Percentiles rank a stretch among this genome's conserved stretches.
Conservation (phyloP, 2,888 invertebrate species). For the Aphidoletes aphidimyza region DNA sequence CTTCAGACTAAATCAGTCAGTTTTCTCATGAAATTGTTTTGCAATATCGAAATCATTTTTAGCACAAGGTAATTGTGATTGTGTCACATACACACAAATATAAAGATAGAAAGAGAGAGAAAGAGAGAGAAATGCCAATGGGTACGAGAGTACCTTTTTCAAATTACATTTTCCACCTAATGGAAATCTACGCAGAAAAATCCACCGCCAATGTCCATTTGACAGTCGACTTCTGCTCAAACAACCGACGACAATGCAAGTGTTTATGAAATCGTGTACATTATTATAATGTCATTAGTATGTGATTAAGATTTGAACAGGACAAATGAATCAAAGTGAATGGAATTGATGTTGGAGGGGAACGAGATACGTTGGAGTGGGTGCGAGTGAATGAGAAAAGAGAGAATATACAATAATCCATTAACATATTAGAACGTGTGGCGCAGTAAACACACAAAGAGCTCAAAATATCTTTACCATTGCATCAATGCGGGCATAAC, state of each 20-base stretch:
- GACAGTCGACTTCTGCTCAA: too few relatives aligned
- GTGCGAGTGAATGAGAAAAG: neutral
- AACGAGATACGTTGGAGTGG: neutral
- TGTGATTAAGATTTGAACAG: neutral
- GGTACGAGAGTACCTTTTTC: too few relatives aligned
- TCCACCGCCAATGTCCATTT: too few relatives aligned
- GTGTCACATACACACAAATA: too few relatives aligned
- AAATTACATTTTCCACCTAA: too few relatives aligned
- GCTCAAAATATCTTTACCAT: constrained; percentile 20
- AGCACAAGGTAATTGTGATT: too few relatives aligned
- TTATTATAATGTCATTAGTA: neutral
- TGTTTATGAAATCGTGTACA: neutral
- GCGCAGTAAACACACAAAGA: constrained; percentile 2
- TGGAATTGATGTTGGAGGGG: neutral
- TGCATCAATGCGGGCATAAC: neutral
- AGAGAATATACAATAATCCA: neutral
- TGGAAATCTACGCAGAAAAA: too few relatives aligned
- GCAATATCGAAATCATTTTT: too few relatives aligned
- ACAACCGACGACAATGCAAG: neutral
- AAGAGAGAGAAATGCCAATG: too few relatives aligned
- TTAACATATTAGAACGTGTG: constrained; percentile 19
- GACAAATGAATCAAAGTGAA: neutral
- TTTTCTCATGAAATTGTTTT: too few relatives aligned
- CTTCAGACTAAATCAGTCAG: too few relatives aligned
- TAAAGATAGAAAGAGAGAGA: too few relatives aligned